Evolutionary conservation across 2,113 vertebrate species (phyloP).

Genomic region (Andinoacara biseriatus): DNA sequence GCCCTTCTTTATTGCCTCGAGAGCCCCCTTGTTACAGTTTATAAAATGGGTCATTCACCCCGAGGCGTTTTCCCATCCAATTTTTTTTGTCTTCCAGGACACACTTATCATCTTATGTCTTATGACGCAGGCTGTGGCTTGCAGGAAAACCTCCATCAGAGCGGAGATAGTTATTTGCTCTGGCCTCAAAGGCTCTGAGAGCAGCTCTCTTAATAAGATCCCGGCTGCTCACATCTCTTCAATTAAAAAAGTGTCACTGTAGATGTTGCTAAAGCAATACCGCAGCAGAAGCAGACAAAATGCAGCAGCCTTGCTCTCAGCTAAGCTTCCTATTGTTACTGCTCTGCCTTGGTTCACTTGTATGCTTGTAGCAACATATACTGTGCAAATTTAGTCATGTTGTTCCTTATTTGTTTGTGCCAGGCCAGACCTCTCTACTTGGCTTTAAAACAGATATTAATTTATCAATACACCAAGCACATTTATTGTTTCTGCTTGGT

Average conservation of each 20-base stretch:
- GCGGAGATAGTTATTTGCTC: conserved; percentile 36
- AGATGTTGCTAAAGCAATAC: conserved; percentile 20
- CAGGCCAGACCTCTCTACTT: conserved; percentile 2
- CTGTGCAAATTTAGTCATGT: background rate
- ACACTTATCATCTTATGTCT: conserved; percentile 35
- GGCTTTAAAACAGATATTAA: conserved; percentile 22
- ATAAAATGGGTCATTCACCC: conserved; percentile 46
- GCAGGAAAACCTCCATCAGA: conserved; percentile 40
- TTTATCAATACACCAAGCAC: background rate
- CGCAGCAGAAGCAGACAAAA: background rate
- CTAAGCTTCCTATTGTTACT: background rate
- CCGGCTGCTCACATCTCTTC: background rate
- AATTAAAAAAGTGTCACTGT: conserved; percentile 30
- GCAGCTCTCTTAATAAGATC: conserved; percentile 37
- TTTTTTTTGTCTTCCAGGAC: conserved; percentile 23
- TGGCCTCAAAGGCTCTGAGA: conserved; percentile 32
- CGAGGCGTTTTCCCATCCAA: conserved; percentile 11
- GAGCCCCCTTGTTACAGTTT: conserved; percentile 18
- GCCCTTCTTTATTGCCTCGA: background rate
- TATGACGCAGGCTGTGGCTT: conserved; percentile 23
- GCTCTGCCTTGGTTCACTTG: background rate
- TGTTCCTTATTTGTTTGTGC: background rate
- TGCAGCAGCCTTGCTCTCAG: background rate
- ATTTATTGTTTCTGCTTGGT: conserved; percentile 25
- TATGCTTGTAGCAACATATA: background rate